Evolutionary conservation across 1,140 invertebrate genomes (phyloP), one percentile per base, ranked within the genome.

Genomic region (Bombus affinis): DNA sequence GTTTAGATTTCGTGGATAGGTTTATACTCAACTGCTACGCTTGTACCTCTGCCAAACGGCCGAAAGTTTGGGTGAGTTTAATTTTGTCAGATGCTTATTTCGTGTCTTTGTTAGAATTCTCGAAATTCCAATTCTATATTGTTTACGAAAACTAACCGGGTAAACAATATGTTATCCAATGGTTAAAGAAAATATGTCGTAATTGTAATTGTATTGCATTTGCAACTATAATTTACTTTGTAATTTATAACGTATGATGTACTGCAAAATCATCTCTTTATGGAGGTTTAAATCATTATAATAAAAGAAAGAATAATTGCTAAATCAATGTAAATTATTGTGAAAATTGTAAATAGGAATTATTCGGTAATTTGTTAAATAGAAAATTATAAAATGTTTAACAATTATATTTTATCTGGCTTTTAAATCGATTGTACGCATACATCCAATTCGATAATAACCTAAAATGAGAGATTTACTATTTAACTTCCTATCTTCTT

Each of bases 1-100:
- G 44, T 35, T 35, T 53, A 35, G 47, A 81, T 57, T 35, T 37
- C 78, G 42, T 28, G 28, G 37, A n/a, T 28, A 44, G 39, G 77
- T 47, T 79, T 47, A 18, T 44, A 35, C 25, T 5, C 62, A 9
- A 57, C 66, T 42, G 35, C 42, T 25, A 72, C 39, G 12, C 22
- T 73, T 81, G 70, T 81, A 62, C 39, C 47, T 8, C 12, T 81
- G 80, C 80, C 80, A 81, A 81, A 53, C 78, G 44, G 5, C 9
- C 25, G 13, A 53, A 47, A 79, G 8, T 71, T 81, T 81, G n/a
- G 68, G 6, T 37, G 12, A 79, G 62, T 68, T 68, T 79, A 81
- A 72, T 81, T 72, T 32, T 5, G 47, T 8, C 53, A 28, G n/a
- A 62, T 44, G 53, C 32, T 81, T 12, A 25, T 4, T n/a, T 42